phyloP scores from a whole-genome alignment of 2,888 invertebrate genomes.

The Spodoptera littoralis region DNA sequence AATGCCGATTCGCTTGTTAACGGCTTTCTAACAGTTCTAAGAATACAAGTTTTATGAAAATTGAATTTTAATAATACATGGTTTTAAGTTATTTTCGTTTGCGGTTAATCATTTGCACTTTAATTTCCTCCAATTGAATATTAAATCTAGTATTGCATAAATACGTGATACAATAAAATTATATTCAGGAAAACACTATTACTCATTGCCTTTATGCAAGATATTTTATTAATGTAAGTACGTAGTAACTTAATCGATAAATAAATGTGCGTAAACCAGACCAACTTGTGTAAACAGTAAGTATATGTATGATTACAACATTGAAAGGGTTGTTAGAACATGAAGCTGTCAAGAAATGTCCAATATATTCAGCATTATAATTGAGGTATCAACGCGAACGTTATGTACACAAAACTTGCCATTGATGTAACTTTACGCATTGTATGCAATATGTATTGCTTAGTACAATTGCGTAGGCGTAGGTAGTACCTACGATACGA shows the following conservation, averaged over 20 bases:
- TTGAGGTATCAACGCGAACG: constrained; percentile 39
- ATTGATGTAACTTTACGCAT: constrained; percentile 59
- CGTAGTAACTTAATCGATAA: no score
- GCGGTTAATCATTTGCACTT: constrained; percentile 23
- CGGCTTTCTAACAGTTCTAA: constrained; percentile 48
- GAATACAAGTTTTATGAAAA: constrained; percentile 51
- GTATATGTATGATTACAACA: constrained; percentile 22
- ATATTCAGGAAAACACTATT: no score
- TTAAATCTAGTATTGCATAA: no score
- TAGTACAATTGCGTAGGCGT: background rate
- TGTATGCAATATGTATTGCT: constrained; percentile 35
- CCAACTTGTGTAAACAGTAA: no score
- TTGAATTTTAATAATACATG: constrained; percentile 41
- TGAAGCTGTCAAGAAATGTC: constrained; percentile 33
- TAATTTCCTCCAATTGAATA: constrained; percentile 3
- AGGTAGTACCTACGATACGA: constrained; percentile 4
- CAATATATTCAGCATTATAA: constrained; percentile 42
- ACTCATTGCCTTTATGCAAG: no score
- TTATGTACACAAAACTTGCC: constrained; percentile 39
- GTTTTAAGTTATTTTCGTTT: constrained; percentile 36
- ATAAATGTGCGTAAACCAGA: no score
- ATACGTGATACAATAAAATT: no score
- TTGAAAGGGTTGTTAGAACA: constrained; percentile 15
- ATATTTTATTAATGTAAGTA: no score
- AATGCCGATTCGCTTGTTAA: constrained; percentile 55